Conservation (phyloP, 2,113 vertebrate species). For the Haliaeetus leucogaster region DNA sequence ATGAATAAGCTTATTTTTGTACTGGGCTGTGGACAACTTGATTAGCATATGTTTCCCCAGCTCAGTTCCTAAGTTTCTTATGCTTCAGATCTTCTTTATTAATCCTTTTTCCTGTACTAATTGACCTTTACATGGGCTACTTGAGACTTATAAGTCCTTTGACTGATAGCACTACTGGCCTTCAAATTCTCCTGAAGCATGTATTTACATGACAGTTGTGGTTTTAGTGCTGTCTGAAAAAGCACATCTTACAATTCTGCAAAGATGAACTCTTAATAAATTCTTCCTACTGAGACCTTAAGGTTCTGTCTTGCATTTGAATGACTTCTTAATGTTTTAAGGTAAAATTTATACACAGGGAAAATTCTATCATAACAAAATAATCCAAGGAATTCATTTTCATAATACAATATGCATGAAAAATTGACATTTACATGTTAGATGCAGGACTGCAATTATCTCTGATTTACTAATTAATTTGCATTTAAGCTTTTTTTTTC, state of each 20-base stretch:
- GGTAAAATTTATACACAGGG: neutral
- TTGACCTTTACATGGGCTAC: constrained; percentile 12
- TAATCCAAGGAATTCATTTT: neutral
- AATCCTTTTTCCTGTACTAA: constrained; percentile 3
- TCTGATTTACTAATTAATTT: neutral
- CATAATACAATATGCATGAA: neutral
- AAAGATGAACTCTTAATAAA: neutral
- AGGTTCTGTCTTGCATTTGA: neutral
- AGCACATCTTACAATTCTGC: neutral
- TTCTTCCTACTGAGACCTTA: neutral
- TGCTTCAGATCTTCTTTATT: neutral
- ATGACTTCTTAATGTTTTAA: neutral
- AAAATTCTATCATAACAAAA: neutral
- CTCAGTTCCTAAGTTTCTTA: neutral
- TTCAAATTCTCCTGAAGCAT: constrained; percentile 12
- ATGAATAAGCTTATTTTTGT: neutral
- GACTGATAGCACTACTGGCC: neutral
- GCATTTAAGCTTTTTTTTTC: neutral
- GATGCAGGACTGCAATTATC: neutral
- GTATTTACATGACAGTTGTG: constrained; percentile 27
- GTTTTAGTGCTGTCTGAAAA: constrained; percentile 23
- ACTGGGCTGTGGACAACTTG: neutral
- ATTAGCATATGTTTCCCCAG: neutral
- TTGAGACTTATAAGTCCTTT: neutral
- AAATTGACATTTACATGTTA: neutral